phyloP scores from a whole-genome alignment of 2,888 invertebrate species.

The Ptilodon capucinus region DNA sequence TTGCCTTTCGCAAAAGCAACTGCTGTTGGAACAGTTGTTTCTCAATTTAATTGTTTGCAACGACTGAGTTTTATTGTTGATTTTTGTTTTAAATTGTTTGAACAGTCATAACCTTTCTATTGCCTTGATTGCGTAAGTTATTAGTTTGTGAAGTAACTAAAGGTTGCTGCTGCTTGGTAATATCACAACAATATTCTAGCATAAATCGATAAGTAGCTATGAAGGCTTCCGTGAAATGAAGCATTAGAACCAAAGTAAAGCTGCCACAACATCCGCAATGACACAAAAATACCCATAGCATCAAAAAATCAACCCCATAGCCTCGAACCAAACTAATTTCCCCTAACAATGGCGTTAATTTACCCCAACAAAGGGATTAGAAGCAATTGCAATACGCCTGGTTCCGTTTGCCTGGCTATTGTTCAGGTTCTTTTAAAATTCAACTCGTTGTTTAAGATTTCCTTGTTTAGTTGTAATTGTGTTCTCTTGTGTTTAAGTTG shows the following conservation, averaged over 20 bases:
- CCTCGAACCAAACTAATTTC: conserved; percentile 18
- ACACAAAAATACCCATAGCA: neutral
- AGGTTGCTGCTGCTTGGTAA: too few species aligned
- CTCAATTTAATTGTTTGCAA: neutral
- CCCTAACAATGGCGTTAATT: conserved; percentile 19
- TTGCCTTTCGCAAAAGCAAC: neutral
- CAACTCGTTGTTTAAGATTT: neutral
- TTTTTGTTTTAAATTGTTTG: neutral
- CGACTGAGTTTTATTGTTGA: neutral
- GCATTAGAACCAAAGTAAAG: neutral
- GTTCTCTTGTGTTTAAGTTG: conserved; percentile 1
- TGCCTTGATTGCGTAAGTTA: too few species aligned
- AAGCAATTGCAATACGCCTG: conserved; percentile 8
- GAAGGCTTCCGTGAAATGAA: too few species aligned
- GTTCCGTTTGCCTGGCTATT: neutral
- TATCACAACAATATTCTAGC: too few species aligned
- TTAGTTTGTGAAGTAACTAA: too few species aligned
- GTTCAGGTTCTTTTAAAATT: neutral
- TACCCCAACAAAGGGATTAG: conserved; percentile 15
- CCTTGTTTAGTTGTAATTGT: conserved; percentile 1
- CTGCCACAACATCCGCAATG: neutral
- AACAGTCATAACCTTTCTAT: too few species aligned
- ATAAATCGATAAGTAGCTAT: too few species aligned
- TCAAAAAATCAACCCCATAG: neutral
- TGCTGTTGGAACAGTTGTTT: neutral